Evolutionary conservation across 1,140 invertebrate species (phyloP), one percentile per base, ranked within the genome.

Genomic region (Palaemon carinicauda): DNA sequence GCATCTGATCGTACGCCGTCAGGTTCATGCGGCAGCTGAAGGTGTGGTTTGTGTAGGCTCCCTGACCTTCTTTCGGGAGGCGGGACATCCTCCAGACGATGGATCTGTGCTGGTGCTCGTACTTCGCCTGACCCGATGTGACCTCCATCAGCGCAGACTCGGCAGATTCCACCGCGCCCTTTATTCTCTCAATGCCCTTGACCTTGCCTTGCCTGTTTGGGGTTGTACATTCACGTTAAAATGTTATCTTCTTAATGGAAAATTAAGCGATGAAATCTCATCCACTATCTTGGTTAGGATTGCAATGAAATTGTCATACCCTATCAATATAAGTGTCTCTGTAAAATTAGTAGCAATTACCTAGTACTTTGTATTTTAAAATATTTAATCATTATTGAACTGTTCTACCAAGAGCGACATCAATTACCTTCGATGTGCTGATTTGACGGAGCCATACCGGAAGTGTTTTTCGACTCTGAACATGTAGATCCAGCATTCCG

Each of bases 381-480:
- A n/a, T n/a, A n/a, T n/a, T n/a, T n/a, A n/a, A n/a, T n/a, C n/a
- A n/a, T n/a, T n/a, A n/a, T n/a, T n/a, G n/a, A n/a, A n/a, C n/a
- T n/a, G n/a, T n/a, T n/a, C n/a, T n/a, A n/a, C n/a, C 24, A 52
- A 90, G 33, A 41, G 87, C 27, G n/a, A 24, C 17, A 9, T 7
- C 29, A 80, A 52, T 90, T 91, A 94, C 93, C 95, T 94, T 92
- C 98, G 93, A 90, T 98, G 97, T 24, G 98, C 96, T 0, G 98
- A 98, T 92, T 99, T 99, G 0, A 99, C 96, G 5, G 98, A 99
- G n/a, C 99, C 99, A 91, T 99, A 99, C 90, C 98, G 94, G 93
- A 99, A 99, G 91, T 99, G 96, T 91, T 99, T 98, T 91, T 99
- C 98, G 24, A 99, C 97, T 87, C 99, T 94, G 92, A 99, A 99